These are phyloP conservation scores for Junonia oenone DNA, from an alignment of 2,888 invertebrate genomes.

Conservation along the genomic window DNA sequence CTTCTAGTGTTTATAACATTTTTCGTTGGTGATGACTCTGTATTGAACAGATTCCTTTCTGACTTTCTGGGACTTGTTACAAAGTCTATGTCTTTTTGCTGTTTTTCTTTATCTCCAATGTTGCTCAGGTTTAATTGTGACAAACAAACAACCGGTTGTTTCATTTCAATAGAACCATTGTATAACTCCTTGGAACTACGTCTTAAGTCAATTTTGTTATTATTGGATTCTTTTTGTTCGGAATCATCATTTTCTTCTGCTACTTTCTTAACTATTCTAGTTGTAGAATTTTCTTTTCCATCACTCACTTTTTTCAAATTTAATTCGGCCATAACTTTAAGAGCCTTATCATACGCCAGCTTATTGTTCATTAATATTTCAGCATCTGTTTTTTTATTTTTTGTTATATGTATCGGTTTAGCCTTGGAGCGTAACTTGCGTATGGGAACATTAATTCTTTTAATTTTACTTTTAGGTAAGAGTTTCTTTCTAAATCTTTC, in stretches of 20 bases:
- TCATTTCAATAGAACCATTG: neutral
- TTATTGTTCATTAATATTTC: constrained; percentile 43
- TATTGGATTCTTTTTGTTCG: constrained; percentile 1
- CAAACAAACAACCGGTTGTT: constrained; percentile 11
- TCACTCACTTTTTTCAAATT: constrained; percentile 36
- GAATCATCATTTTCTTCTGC: neutral
- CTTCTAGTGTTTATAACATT: constrained; percentile 33
- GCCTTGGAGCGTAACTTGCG: constrained; percentile 32
- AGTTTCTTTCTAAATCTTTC: constrained; percentile 48
- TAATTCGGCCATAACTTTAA: constrained; percentile 51
- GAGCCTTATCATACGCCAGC: constrained; percentile 54
- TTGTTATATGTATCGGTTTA: constrained; percentile 28
- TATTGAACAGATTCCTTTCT: neutral
- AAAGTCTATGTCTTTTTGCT: neutral
- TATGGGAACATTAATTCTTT: constrained; percentile 25
- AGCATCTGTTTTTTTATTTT: constrained; percentile 22
- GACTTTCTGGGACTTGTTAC: neutral
- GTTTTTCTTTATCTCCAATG: neutral
- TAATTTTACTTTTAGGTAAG: constrained; percentile 54
- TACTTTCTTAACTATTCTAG: constrained; percentile 1
- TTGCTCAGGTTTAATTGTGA: neutral
- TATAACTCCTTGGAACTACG: neutral
- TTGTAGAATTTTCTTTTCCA: constrained; percentile 9
- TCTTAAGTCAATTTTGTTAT: neutral
- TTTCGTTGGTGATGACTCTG: neutral